Percentiles rank a stretch among this genome's conserved stretches.
phyloP scores from a whole-genome alignment of 2,888 invertebrate species.

The Hyposoter dolosus region DNA sequence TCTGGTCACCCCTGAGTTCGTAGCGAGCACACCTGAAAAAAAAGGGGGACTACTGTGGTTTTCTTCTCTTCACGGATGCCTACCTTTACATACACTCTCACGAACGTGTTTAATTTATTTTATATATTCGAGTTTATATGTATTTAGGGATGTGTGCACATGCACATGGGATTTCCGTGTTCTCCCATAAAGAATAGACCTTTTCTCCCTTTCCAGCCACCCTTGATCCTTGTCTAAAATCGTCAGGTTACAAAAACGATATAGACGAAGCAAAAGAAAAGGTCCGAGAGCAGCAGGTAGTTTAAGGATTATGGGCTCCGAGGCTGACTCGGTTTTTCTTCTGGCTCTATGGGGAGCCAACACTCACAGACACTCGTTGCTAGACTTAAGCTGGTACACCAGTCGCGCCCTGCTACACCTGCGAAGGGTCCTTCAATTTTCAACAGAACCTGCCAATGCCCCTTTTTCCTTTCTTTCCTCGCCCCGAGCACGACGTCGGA shows the following conservation, averaged over 20 bases:
- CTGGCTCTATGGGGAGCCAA: conserved; percentile 51
- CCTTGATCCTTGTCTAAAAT: conserved; percentile 50
- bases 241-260: conserved; percentile 54
- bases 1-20: conserved; percentile 63
- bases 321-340: conserved; percentile 47
- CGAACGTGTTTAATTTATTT: background rate
- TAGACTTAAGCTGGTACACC: conserved; percentile 25
- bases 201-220: conserved; percentile 24
- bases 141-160: background rate
- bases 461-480: conserved; percentile 26
- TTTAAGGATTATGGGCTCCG: conserved; percentile 30
- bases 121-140: background rate
- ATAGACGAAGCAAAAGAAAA: conserved; percentile 45
- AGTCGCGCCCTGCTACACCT: conserved; percentile 54
- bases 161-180: background rate
- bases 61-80: conserved; percentile 52
- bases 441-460: conserved; percentile 45
- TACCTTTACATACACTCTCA: conserved; percentile 8
- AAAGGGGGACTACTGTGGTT: conserved; percentile 53
- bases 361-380: conserved; percentile 39
- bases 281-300: conserved; percentile 54
- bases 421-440: conserved; percentile 59
- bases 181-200: background rate
- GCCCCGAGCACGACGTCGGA: background rate
- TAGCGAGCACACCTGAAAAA: conserved; percentile 55